Evolutionary conservation across 2,888 invertebrate genomes (phyloP).

Genomic region (Lacanobia wlatinum): DNA sequence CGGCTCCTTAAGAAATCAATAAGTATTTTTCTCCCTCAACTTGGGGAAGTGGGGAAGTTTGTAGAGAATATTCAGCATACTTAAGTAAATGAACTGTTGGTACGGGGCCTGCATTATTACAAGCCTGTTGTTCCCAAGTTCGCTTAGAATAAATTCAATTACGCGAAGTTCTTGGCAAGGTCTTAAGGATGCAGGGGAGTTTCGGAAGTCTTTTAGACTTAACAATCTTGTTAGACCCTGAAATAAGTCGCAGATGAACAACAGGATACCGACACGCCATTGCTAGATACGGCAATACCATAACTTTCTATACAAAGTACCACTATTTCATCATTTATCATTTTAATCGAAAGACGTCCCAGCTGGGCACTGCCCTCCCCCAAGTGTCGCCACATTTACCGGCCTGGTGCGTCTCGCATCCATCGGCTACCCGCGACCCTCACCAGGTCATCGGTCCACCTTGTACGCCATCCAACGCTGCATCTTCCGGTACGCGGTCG

Average conservation of each 20-base stretch:
- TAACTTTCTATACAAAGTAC: neutral
- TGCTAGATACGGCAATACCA: no score
- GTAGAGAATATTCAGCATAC: slow-evolving; percentile 66
- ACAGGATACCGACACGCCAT: neutral
- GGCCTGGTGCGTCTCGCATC: no score
- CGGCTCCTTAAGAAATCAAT: slow-evolving; percentile 66
- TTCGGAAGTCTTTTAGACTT: slow-evolving; percentile 22
- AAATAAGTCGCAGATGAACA: neutral
- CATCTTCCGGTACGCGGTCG: no score
- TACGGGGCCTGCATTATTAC: slow-evolving; percentile 53
- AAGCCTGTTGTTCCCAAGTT: slow-evolving; percentile 40
- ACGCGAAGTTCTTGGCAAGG: slow-evolving; percentile 44
- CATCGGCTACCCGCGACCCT: no score
- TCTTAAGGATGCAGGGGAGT: slow-evolving; percentile 21
- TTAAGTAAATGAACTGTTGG: slow-evolving; percentile 67
- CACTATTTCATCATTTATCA: no score
- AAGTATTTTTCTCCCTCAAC: slow-evolving; percentile 66
- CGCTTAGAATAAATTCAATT: slow-evolving; percentile 57
- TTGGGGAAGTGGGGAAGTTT: slow-evolving; percentile 40
- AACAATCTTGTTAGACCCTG: neutral
- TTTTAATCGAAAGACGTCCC: no score
- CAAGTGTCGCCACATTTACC: no score
- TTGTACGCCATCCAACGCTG: no score
- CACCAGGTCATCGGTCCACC: no score
- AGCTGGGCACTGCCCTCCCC: no score